Evolutionary conservation across 2,888 invertebrate genomes (phyloP).

Genomic region (Melanargia galathea): DNA sequence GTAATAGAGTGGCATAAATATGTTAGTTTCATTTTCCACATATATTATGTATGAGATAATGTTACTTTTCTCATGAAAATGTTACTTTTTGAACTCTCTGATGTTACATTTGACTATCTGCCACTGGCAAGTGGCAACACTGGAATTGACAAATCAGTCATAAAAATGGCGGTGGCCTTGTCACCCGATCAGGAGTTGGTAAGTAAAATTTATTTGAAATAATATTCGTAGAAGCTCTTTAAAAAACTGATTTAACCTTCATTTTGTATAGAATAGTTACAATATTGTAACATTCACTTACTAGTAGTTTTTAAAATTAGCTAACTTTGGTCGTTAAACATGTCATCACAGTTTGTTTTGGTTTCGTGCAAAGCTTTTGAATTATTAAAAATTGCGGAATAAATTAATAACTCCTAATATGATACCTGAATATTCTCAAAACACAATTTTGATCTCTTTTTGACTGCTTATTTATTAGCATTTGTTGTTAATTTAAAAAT

Average conservation of each 20-base stretch:
- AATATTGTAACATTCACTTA: background rate
- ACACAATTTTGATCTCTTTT: background rate
- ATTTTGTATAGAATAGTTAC: conserved; percentile 2
- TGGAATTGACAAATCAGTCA: conserved; percentile 41
- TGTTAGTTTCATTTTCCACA: no score
- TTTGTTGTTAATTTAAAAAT: background rate
- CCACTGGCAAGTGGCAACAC: conserved; percentile 5
- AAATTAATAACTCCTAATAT: background rate
- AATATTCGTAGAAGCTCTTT: conserved; percentile 32
- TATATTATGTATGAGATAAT: no score
- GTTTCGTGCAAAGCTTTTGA: conserved; percentile 51
- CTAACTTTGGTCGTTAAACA: conserved; percentile 56
- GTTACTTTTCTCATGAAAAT: no score
- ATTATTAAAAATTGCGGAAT: conserved; percentile 2
- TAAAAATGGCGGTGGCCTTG: conserved; percentile 87
- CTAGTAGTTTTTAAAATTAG: background rate
- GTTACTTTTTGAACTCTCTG: no score
- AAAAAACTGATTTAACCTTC: background rate
- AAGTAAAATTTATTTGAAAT: conserved; percentile 63
- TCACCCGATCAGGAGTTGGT: conserved; percentile 90
- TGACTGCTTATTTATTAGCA: background rate
- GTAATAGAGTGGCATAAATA: no score
- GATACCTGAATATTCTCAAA: background rate
- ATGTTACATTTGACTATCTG: no score
- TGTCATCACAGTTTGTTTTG: conserved; percentile 81